Base-by-base conservation (phyloP, 2,888 invertebrate species). In the Diplolepis rosae region DNA sequence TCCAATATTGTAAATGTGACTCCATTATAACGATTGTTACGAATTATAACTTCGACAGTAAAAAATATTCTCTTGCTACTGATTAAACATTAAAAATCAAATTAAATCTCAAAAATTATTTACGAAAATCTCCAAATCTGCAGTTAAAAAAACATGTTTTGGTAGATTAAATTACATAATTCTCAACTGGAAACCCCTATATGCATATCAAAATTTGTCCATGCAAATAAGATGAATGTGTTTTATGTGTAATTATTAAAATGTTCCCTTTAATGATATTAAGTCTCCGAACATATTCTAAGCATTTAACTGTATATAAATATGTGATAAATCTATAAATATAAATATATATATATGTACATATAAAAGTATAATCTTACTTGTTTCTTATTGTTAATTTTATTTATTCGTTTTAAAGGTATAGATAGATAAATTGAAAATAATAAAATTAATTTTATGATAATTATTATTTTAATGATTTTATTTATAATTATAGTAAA, bases 301-400 rank as follows among this genome's bases (percentile, higher is more conserved):
- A 83, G 81, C 81, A 83, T 83, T 82, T 84, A 82, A 84, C 82
- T 84, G 83, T 85, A 83, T 80, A 85, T 85, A 84, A 84, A 80
- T 85, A 85, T 85, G 83, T 83, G 84, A 84, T 84, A 82, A 79
- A 84, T 84, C 80, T 79, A 81, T 76, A 61, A 39, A 84, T 84
- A 56, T 56, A 48, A 48, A 48, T 48, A 81, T 83, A 80, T 80
- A 83, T 84, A 84, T 83, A 81, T 83, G 73, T 76, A 76, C 75
- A 77, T 77, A 77, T 75, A 75, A n/a, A n/a, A 75, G 61, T 24
- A 61, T 39, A 61, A 61, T 13, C 9, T 6, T 5, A 2, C 4
- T 5, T n/a, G 50, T 50, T 5, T 61, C 18, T 30, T 54, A 18
- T 28, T 54, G 3, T 4, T 35, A 24, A 2, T 48, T 2, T 48